Base-by-base conservation (phyloP, 2,113 vertebrate genomes). In the Cercocebus atys region DNA sequence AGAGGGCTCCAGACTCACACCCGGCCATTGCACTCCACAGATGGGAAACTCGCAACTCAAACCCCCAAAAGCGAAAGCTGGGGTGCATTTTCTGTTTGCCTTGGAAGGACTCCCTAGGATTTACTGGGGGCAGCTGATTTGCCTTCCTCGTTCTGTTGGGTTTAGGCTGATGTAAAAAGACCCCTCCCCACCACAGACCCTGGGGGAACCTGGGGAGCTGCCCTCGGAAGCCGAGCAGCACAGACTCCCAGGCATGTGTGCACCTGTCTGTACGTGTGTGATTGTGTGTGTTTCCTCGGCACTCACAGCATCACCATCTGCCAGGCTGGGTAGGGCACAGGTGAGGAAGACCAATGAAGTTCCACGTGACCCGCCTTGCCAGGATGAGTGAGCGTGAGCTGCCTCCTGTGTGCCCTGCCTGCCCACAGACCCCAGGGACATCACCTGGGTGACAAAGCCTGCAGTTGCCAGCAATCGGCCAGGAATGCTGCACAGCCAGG, bases 361-460 rank as follows among this genome's bases (percentile, higher is more conserved):
- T 47, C 30, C 57, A 17, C 38, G 14, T 0, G 10, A 75, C 16
- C 43, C 1, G 14, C 25, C 35, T 22, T n/a, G 2, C 55, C 30
- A 0, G 0, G n/a, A 35, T 45, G 14, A 18, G n/a, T 6, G 6
- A 40, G 43, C 0, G 9, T 8, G 2, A 4, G 12, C 32, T 7
- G 8, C 55, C 66, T 38, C 70, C 10, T 20, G 27, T 0, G 25
- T 47, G 43, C 18, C 57, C 45, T 13, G 20, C 68, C 66, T n/a
- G 25, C 27, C 23, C n/a, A 6, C 2, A 45, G 45, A 68, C 68
- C 61, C 38, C 0, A 1, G 55, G 92, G 86, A 20, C 40, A 43
- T 3, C 22, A 32, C 14, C 50, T 23, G 27, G 8, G 79, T 95
- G 88, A 83, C 76, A 13, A 14, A 66, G 30, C 75, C 5, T 0